Evolutionary conservation across 2,113 vertebrate genomes (phyloP), one percentile per base, ranked within the genome.

Genomic region (Seriola quinqueradiata): DNA sequence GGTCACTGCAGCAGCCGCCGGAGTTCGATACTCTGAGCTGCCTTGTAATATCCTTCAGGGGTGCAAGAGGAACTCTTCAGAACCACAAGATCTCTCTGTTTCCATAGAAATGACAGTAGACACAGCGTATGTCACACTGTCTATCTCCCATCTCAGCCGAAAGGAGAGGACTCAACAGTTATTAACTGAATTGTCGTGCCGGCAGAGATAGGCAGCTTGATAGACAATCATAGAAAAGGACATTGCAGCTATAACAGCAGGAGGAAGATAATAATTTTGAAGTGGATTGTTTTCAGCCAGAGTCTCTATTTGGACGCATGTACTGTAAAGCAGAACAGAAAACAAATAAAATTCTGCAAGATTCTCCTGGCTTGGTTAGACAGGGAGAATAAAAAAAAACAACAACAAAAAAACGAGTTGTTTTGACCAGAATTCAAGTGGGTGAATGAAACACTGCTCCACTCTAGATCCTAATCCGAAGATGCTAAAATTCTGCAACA

Each of bases 211-310:
- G 88, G 85, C 90, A 23, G 87, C 80, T 69, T 87, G 89, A 91
- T 92, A 91, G 86, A 88, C 89, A 88, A 87, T 91, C 87, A 89
- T 82, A 81, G 86, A 82, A 83, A 82, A 90, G 79, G 88, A 87
- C 92, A 90, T 83, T 92, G 90, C 82, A 61, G 89, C 89, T 92
- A 46, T 83, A 90, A 77, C 90, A 89, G 91, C 78, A 17, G 90
- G 88, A 61, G 90, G 70, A 90, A 89, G 90, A 89, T 92, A 91
- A 91, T 91, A 88, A 93, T 79, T 84, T 84, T 88, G 83, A 85
- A 91, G 88, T 90, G 89, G 82, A 89, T 86, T 86, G 86, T 91
- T 91, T 90, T 89, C 89, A 87, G 83, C 90, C 88, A 76, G 85
- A 83, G 79, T 81, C 78, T 81, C 60, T 84, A 79, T 85, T 87